These are phyloP conservation scores for Melanotaenia trifasciata DNA, from an alignment of 2,797 vertebrate genomes.

Conservation along the genomic window DNA sequence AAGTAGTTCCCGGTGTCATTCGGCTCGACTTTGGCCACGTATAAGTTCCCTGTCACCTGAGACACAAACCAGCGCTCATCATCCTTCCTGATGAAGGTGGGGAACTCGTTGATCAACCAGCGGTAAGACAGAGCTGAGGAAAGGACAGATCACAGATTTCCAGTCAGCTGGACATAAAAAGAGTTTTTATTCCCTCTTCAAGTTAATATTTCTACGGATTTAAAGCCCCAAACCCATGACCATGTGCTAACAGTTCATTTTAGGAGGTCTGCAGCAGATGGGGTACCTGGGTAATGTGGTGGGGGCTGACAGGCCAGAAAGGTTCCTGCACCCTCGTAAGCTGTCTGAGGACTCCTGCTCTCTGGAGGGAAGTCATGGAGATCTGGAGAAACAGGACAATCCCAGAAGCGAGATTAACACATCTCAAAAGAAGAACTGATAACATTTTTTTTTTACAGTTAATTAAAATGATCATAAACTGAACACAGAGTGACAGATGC, in stretches of 20 bases:
- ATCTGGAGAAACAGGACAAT: slow-evolving; percentile 78
- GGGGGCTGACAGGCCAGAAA: slow-evolving; percentile 93
- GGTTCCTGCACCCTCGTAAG: slow-evolving; percentile 89
- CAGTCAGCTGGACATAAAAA: background rate
- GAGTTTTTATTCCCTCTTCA: background rate
- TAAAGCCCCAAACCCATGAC: background rate
- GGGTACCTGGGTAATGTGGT: slow-evolving; percentile 93
- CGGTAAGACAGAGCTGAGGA: slow-evolving; percentile 91
- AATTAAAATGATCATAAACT: background rate
- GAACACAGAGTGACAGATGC: no score
- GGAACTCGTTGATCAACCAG: slow-evolving; percentile 96
- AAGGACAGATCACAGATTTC: no score
- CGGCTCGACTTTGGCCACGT: slow-evolving; percentile 89
- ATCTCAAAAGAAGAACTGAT: background rate
- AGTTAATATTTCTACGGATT: slow-evolving; percentile 5
- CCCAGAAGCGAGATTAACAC: background rate
- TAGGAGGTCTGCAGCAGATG: background rate
- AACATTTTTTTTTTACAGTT: no score
- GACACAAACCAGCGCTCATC: slow-evolving; percentile 91
- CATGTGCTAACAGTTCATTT: no score
- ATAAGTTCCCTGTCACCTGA: slow-evolving; percentile 94
- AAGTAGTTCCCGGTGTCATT: slow-evolving; percentile 93
- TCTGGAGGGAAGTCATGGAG: slow-evolving; percentile 94
- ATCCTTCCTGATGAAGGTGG: slow-evolving; percentile 89
- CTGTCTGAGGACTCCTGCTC: slow-evolving; percentile 88